Evolutionary conservation across 2,113 vertebrate species (phyloP), one percentile per base, ranked within the genome.

Genomic region (Grallaria varia): DNA sequence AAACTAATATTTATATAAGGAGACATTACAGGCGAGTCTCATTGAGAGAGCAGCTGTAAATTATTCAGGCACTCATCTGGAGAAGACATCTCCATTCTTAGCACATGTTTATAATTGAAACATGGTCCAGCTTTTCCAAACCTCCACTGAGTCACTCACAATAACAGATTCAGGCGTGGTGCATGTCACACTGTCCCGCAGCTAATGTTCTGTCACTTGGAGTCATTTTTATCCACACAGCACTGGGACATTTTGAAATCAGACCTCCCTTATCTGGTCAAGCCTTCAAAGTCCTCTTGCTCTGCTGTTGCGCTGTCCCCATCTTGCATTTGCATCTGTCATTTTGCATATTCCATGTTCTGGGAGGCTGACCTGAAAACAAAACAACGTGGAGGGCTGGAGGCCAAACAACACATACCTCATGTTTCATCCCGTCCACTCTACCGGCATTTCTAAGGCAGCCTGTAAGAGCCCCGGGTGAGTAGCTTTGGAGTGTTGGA

Each of bases 1-100:
- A 95, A 95, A 67, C 63, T 69, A 92, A 85, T 86, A 92, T 92
- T 96, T 94, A 64, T 73, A n/a, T 47, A 75, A 89, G 64, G 79
- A 50, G 37, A 75, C 47, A 68, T 66, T 91, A 55, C 47, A 62
- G 30, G 22, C 22, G 14, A 94, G 20, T 76, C 35, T 75, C 10
- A 50, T 39, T 81, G 84, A 76, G 64, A 84, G 9, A 88, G 27
- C 13, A 56, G 40, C 30, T 85, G 45, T 91, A 82, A 97, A 95
- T 95, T 81, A 85, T 93, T 42, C 40, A 85, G 67, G 27, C 62
- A 75, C 30, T 95, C 47, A 71, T 55, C 85, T 77, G 66, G 56
- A 93, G 53, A 73, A 91, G 60, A 64, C 4, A 67, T 75, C 69
- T 90, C 47, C 37, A 12, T 73, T 93, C 84, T 72, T 83, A 84